Percentiles rank a stretch among this genome's conserved stretches.
phyloP scores from a whole-genome alignment of 2,113 vertebrate species.

The Acrocephalus kingi region DNA sequence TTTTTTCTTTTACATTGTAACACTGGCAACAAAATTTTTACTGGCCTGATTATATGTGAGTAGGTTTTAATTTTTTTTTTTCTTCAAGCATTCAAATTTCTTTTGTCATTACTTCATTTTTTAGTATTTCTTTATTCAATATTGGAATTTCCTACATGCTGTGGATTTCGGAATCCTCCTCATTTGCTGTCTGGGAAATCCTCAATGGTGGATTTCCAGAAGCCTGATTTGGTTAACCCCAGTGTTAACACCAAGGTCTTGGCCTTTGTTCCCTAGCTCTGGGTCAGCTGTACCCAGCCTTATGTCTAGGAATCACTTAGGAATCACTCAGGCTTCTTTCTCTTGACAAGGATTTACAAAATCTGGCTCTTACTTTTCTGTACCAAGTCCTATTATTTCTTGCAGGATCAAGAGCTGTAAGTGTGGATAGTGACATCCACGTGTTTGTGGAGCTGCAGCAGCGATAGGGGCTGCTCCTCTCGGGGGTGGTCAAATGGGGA shows the following conservation, averaged over 20 bases:
- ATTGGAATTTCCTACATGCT: background rate
- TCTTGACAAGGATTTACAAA: background rate
- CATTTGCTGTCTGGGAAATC: background rate
- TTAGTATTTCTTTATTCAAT: background rate
- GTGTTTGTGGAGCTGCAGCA: background rate
- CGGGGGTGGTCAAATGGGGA: background rate
- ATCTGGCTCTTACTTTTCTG: background rate
- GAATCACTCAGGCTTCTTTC: background rate
- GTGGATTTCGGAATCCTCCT: background rate
- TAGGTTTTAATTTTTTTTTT: accelerated
- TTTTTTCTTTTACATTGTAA: background rate
- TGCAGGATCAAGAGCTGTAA: background rate
- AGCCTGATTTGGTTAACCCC: background rate
- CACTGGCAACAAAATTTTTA: background rate
- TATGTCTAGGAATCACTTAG: background rate
- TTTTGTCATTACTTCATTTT: background rate
- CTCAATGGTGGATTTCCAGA: background rate
- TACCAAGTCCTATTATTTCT: background rate
- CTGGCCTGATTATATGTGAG: background rate
- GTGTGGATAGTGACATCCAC: accelerated
- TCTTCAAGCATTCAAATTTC: background rate
- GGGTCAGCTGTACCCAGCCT: background rate
- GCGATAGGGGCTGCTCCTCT: background rate
- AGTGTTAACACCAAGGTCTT: background rate
- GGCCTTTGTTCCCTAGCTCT: background rate